Conservation (phyloP, 1,140 invertebrate species). For the Drosophila eugracilis region DNA sequence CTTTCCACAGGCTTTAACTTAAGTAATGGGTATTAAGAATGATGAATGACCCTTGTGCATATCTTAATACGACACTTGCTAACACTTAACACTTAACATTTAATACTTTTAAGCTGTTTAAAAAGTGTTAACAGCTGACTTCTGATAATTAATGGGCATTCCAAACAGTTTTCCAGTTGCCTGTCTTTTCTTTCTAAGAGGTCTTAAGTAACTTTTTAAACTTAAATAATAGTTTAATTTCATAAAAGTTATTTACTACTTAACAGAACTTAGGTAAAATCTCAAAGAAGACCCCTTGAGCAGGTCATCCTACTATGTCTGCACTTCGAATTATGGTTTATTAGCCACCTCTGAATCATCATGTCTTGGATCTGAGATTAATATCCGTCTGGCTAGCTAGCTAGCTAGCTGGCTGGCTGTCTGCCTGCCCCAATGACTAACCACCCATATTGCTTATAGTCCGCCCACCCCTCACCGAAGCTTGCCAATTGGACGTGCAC, state of each 20-base stretch:
- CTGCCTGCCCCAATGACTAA: conserved; percentile 22
- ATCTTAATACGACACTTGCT: conserved; percentile 1
- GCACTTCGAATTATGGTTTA: neutral
- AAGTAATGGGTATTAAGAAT: neutral
- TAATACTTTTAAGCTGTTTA: neutral
- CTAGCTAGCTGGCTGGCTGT: too few relatives aligned
- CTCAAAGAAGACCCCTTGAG: too few relatives aligned
- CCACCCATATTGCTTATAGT: neutral
- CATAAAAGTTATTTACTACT: too few relatives aligned
- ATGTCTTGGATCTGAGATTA: conserved; percentile 20
- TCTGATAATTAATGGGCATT: neutral
- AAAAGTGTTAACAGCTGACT: neutral
- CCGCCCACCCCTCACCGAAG: neutral
- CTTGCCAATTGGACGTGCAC: neutral
- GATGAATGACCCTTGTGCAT: neutral
- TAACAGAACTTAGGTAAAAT: too few relatives aligned
- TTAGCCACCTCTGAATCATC: conserved; percentile 29
- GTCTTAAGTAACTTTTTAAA: too few relatives aligned
- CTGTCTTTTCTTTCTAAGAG: too few relatives aligned
- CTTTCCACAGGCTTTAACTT: neutral
- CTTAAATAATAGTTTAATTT: too few relatives aligned
- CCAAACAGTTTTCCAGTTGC: neutral
- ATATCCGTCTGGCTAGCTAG: conserved; percentile 16
- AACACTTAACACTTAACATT: neutral
- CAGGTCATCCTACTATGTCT: too few relatives aligned